A percentile compares a stretch with the other conserved stretches of the same genome.
These are phyloP conservation scores for Spinus olivaceus DNA, from an alignment of 2,797 vertebrate genomes.

Conservation along the genomic window DNA sequence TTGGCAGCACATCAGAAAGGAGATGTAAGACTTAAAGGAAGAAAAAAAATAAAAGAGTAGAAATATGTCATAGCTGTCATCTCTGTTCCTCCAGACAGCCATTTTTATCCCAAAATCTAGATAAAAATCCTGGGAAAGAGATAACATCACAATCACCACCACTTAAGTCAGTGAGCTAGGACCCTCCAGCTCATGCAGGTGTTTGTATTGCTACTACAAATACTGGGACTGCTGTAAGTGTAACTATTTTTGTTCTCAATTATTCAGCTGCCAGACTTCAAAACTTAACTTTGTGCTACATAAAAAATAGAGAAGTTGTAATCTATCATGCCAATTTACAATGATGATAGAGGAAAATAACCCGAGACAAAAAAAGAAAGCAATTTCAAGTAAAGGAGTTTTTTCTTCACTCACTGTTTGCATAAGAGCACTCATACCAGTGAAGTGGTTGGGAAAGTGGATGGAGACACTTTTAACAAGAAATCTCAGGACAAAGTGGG, in stretches of 20 bases:
- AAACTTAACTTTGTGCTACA: background rate
- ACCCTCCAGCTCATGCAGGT: background rate
- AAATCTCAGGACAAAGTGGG: background rate
- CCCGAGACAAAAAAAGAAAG: background rate
- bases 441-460: background rate
- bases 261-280: background rate
- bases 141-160: background rate
- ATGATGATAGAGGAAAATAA: background rate
- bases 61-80: background rate
- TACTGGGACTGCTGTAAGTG: rapidly evolving
- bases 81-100: background rate
- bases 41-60: background rate
- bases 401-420: background rate
- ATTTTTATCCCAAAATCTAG: background rate
- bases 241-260: background rate
- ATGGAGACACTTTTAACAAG: background rate
- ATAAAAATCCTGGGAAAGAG: background rate
- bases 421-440: background rate
- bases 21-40: background rate
- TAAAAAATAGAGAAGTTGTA: background rate
- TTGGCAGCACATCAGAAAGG: background rate
- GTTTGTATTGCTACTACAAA: background rate
- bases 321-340: background rate
- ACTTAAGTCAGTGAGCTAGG: background rate
- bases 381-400: background rate